These are phyloP conservation scores for Drosophila hydei DNA, from an alignment of 1,140 invertebrate species.

Conservation along the genomic window DNA sequence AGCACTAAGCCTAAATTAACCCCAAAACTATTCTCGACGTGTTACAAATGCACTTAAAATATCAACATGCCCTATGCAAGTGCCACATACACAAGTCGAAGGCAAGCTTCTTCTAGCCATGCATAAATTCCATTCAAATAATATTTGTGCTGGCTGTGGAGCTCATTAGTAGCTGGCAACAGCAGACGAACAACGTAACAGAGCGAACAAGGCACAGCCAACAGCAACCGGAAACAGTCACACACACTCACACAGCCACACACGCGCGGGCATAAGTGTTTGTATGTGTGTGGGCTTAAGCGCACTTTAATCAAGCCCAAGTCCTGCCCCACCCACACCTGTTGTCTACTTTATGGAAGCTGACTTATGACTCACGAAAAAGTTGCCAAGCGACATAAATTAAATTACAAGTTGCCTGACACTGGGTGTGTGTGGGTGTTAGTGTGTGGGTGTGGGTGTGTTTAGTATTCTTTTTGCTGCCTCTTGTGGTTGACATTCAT, in stretches of 20 bases:
- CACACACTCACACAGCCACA: conserved; percentile 5
- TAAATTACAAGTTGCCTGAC: conserved; percentile 66
- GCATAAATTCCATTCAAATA: conserved; percentile 77
- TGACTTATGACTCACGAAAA: conserved; percentile 77
- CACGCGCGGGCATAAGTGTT: not conserved
- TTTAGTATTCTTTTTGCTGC: conserved; percentile 26
- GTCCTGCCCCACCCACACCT: conserved; percentile 40
- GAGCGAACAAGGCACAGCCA: not conserved
- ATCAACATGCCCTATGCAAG: not conserved
- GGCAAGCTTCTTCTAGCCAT: conserved; percentile 24
- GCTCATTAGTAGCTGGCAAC: conserved; percentile 76
- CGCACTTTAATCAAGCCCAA: conserved; percentile 47
- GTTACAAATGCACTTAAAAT: not conserved
- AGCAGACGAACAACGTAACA: conserved; percentile 42
- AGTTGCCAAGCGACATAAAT: conserved; percentile 76
- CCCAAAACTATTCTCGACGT: too few relatives aligned
- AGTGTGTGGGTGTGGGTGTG: conserved; percentile 4
- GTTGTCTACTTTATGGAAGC: conserved; percentile 52
- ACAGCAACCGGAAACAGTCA: conserved; percentile 41
- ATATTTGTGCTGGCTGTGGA: conserved; percentile 78
- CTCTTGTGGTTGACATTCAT: conserved; percentile 79
- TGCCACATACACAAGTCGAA: conserved; percentile 24
- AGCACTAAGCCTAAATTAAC: too few relatives aligned
- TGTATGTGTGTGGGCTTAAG: conserved; percentile 41
- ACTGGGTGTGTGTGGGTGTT: conserved; percentile 10